Evolutionary conservation across 2,888 invertebrate genomes (phyloP).

Genomic region (Ernsta delagoae): DNA sequence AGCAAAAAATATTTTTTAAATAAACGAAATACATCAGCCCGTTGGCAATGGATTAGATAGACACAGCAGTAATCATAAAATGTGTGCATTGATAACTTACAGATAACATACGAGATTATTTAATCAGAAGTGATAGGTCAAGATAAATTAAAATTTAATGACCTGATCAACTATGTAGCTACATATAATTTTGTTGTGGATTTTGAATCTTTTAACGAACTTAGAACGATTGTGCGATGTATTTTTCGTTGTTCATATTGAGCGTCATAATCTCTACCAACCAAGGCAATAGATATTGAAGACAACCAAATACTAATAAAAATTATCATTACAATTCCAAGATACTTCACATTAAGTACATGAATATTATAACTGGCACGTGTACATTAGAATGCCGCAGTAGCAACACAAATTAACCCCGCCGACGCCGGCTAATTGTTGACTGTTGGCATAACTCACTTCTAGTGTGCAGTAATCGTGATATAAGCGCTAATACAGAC

Average conservation of each 20-base stretch:
- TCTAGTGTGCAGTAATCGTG: constrained; percentile 18
- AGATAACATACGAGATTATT: not conserved
- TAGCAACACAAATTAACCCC: constrained; percentile 20
- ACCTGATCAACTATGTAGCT: too few relatives aligned
- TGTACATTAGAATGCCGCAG: constrained; percentile 13
- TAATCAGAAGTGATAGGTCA: not conserved
- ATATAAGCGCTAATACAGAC: constrained; percentile 14
- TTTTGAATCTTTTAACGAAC: too few relatives aligned
- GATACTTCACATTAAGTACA: constrained; percentile 3
- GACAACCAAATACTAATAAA: too few relatives aligned
- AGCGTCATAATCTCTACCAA: too few relatives aligned
- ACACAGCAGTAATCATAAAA: not conserved
- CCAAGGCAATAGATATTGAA: too few relatives aligned
- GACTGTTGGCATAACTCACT: constrained; percentile 20
- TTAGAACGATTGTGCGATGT: too few relatives aligned
- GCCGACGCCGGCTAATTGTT: constrained; percentile 19
- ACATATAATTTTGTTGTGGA: too few relatives aligned
- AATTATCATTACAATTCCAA: not conserved
- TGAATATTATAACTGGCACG: constrained; percentile 20
- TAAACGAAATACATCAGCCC: not conserved
- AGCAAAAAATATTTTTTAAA: not conserved
- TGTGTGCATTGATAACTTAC: not conserved
- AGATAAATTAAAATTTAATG: not conserved
- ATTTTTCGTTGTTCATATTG: too few relatives aligned
- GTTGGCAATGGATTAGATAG: not conserved